Evolutionary conservation across 2,113 vertebrate genomes (phyloP).

Genomic region (Trogon surrucura): DNA sequence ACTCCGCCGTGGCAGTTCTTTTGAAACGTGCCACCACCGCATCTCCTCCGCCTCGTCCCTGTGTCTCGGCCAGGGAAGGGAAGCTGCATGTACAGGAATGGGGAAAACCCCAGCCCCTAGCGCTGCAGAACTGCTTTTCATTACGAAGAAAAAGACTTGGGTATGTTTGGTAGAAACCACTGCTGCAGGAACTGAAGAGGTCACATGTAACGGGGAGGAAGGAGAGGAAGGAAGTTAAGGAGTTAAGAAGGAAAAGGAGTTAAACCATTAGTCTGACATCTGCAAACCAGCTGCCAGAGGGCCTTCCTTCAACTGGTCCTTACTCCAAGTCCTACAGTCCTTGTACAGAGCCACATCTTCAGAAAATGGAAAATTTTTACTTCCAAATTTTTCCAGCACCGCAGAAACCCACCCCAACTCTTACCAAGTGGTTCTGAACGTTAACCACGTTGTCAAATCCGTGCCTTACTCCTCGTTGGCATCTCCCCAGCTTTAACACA

Average conservation of each 20-base stretch:
- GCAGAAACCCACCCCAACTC: background rate
- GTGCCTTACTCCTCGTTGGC: background rate
- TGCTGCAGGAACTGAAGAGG: background rate
- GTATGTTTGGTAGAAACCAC: background rate
- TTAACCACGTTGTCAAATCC: background rate
- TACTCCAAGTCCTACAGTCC: background rate
- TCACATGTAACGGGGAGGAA: background rate
- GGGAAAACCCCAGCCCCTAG: background rate
- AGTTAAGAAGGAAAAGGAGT: background rate
- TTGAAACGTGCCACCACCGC: background rate
- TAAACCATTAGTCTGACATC: background rate
- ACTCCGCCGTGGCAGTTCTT: accelerated
- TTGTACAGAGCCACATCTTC: background rate
- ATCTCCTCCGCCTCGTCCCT: background rate
- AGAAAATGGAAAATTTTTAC: background rate
- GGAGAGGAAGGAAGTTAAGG: background rate
- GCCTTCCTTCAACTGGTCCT: background rate
- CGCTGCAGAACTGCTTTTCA: background rate
- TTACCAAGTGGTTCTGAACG: background rate
- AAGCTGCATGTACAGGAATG: background rate
- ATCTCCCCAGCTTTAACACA: background rate
- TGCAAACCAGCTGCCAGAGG: background rate
- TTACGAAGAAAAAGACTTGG: background rate
- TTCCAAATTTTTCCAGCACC: background rate
- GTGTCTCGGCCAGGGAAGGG: background rate